Percentiles rank a stretch among this genome's conserved stretches.
phyloP scores from a whole-genome alignment of 2,888 invertebrate species.

The Fragum fragum region DNA sequence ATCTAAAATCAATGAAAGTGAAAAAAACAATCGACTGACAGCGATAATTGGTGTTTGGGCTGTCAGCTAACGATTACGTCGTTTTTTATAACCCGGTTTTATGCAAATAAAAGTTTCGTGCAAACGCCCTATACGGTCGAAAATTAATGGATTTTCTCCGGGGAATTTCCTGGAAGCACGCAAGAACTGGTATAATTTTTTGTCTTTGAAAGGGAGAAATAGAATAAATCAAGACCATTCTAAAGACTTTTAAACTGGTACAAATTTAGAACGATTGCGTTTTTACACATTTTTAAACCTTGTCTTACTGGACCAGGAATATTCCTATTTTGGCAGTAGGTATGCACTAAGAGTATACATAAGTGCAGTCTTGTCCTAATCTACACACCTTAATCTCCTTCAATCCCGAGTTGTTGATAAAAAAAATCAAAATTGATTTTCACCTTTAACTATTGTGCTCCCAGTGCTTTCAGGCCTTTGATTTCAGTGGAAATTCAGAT shows the following conservation, averaged over 20 bases:
- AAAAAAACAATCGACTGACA: neutral
- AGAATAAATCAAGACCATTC: neutral
- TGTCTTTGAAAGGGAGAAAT: neutral
- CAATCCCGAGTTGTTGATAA: no score
- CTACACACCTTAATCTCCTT: no score
- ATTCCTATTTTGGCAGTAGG: no score
- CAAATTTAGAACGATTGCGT: neutral
- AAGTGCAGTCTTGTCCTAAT: no score
- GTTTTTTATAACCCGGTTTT: slow-evolving; percentile 1
- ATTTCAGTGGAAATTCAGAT: no score
- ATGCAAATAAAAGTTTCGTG: slow-evolving; percentile 11
- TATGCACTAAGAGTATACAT: no score
- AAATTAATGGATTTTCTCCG: slow-evolving; percentile 12
- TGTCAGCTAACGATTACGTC: slow-evolving; percentile 13
- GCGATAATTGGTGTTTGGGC: neutral
- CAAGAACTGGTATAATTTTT: neutral
- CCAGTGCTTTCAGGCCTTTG: no score
- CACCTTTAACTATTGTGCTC: no score
- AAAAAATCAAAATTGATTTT: no score
- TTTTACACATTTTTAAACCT: no score
- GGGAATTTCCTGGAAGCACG: slow-evolving; percentile 10
- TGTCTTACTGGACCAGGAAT: no score
- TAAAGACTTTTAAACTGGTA: neutral
- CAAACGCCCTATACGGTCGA: neutral
- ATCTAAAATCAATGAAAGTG: neutral